Evolutionary conservation across 2,113 vertebrate species (phyloP), one percentile per base, ranked within the genome.

Genomic region (Rhineura floridana): DNA sequence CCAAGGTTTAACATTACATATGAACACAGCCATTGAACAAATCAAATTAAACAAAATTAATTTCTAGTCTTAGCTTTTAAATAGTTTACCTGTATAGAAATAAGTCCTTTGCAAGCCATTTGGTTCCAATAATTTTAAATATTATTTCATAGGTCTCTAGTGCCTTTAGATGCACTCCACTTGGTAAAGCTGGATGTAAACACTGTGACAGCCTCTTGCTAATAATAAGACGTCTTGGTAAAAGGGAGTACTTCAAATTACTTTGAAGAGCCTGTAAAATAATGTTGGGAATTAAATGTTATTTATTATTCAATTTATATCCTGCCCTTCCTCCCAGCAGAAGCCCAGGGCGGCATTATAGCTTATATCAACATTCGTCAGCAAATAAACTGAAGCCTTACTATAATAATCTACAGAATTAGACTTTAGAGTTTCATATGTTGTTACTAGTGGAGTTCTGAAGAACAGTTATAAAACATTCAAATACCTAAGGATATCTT

Each of bases 81-180:
- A 25, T 0, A 17, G 36, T 0, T 33, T 81, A 99, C 98, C 98
- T 98, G 97, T 99, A 99, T 10, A 99, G 95, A 93, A 98, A 99
- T 83, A 99, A 96, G 93, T 99, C 98, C 91, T 97, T 98, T 90
- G 98, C 96, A 63, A 99, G 97, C 96, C 96, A 98, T 98, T 98
- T 99, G 87, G 98, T 98, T 21, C 99, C 99, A 42, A 99, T 98
- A 67, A 99, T 99, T 96, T 99, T 99, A 83, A 99, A 99, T 95
- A 99, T 98, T 65, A 99, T 97, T 93, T 99, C 99, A 8, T 99
- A 99, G 36, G 98, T 99, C 93, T 99, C 99, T 28, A 99, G 95
- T 46, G 99, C 99, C 91, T 99, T 99, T 33, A 99, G 95, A 92
- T 99, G 99, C 44, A 99, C 99, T 0, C 99, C 99, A 15, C 98